Base-by-base conservation (phyloP, 2,113 vertebrate species). In the Boleophthalmus pectinirostris region DNA sequence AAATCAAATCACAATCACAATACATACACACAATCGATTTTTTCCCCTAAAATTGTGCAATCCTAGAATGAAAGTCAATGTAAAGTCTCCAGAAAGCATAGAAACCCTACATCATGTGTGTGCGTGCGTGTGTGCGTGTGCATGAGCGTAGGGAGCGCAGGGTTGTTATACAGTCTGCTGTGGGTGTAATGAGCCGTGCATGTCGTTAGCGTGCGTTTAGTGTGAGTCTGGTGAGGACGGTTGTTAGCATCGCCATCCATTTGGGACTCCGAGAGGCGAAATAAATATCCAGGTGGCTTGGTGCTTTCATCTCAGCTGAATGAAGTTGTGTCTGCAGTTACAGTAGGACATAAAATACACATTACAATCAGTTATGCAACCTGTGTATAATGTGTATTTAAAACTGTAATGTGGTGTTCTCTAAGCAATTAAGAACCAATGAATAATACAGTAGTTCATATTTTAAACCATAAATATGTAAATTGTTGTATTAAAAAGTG, bases 151-250 rank as follows among this genome's bases (percentile, higher is more conserved):
- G 77, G 82, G 85, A 88, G 75, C 78, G 71, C 65, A 33, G 83
- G 78, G 74, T 78, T 86, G 86, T 87, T 91, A 81, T 79, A 80
- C 90, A 88, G 80, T 82, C 73, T 66, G 78, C 73, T 86, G 82
- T 87, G 75, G 58, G 85, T 85, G 83, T 90, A 91, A 90, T 89
- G 87, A 91, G 80, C 74, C 86, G 72, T 89, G 85, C 68, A 81
- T 81, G 79, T 91, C 73, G 77, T 85, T 86, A 87, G 83, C 86
- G 85, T 88, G 86, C 69, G 53, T 90, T 86, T 83, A 85, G 77
- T 81, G 79, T 73, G 66, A 24, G 81, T 87, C 82, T 85, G 87
- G 69, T 64, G 61, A 38, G 81, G 83, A 87, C 76, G 72, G 72
- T 85, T 85, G 85, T 86, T 80, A 72, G 82, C 89, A 73, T 67